These are phyloP conservation scores for Nannoperca obscura DNA, from an alignment of 2,797 vertebrate species.

Conservation along the genomic window DNA sequence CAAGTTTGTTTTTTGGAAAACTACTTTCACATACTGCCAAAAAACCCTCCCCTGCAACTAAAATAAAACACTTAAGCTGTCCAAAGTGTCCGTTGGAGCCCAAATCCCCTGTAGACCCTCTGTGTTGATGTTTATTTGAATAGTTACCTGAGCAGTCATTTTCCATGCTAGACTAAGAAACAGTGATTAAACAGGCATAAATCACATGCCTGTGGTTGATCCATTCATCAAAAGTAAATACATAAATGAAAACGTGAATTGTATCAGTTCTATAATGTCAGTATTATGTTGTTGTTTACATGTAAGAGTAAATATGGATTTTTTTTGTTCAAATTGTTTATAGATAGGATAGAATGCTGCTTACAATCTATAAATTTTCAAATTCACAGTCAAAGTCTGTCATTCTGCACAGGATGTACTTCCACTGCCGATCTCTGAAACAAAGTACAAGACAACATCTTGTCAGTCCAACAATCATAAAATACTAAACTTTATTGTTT, in stretches of 20 bases:
- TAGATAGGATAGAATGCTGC: background rate
- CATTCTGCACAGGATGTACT: slow-evolving; percentile 98
- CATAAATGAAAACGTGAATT: slow-evolving; percentile 28
- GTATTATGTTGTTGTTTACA: slow-evolving; percentile 39
- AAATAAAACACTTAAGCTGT: slow-evolving; percentile 36
- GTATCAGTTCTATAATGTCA: slow-evolving; percentile 7
- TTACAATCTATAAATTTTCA: slow-evolving; percentile 87
- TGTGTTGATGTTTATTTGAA: slow-evolving; percentile 18
- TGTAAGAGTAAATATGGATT: slow-evolving; percentile 43
- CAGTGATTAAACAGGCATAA: slow-evolving; percentile 25
- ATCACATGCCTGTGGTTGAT: slow-evolving; percentile 15
- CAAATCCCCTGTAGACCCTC: slow-evolving; percentile 15
- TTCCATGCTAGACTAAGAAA: slow-evolving; percentile 43
- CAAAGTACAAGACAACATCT: slow-evolving; percentile 44
- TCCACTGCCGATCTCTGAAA: slow-evolving; percentile 98
- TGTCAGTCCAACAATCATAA: slow-evolving; percentile 39
- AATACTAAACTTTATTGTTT: background rate
- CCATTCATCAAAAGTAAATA: slow-evolving; percentile 42
- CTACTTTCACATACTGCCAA: slow-evolving; percentile 31
- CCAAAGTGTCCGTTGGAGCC: background rate
- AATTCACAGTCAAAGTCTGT: slow-evolving; percentile 95
- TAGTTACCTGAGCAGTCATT: slow-evolving; percentile 11
- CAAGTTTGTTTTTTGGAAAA: slow-evolving; percentile 50
- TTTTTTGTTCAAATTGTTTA: slow-evolving; percentile 15
- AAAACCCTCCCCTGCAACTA: slow-evolving; percentile 20